Percentiles rank a stretch among this genome's conserved stretches.
These are phyloP conservation scores for Heliothis virescens DNA, from an alignment of 1,140 invertebrate species.

Conservation along the genomic window DNA sequence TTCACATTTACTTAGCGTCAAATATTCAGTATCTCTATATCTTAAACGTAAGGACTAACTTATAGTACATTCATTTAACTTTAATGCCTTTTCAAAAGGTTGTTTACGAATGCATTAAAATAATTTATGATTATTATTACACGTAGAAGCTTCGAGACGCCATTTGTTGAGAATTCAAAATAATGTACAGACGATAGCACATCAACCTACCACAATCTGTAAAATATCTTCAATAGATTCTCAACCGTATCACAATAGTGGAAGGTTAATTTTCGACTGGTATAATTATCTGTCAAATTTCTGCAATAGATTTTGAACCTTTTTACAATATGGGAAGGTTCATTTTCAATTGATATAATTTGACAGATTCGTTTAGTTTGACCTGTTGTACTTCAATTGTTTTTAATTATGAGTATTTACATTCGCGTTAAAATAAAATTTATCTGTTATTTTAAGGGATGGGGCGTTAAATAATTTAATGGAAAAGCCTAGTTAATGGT, in stretches of 20 bases:
- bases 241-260: no score
- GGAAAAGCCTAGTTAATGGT: no score
- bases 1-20: slow-evolving; percentile 3
- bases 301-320: no score
- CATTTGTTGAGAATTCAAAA: not conserved
- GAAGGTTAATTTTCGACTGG: no score
- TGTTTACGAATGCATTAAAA: slow-evolving; percentile 9
- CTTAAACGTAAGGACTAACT: not conserved
- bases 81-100: slow-evolving; percentile 20
- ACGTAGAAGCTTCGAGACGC: not conserved
- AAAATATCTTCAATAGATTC: no score
- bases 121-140: slow-evolving; percentile 12
- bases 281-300: no score
- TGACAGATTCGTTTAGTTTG: no score
- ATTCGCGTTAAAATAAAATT: not conserved
- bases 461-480: no score
- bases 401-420: not conserved
- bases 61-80: slow-evolving; percentile 1
- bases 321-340: no score
- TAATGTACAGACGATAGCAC: not conserved
- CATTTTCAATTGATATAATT: no score
- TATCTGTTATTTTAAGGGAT: no score
- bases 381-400: not conserved
- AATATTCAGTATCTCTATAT: slow-evolving; percentile 11
- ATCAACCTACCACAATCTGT: no score